Evolutionary conservation across 2,113 vertebrate genomes (phyloP), one percentile per base, ranked within the genome.

Genomic region (Hiodon tergisus): DNA sequence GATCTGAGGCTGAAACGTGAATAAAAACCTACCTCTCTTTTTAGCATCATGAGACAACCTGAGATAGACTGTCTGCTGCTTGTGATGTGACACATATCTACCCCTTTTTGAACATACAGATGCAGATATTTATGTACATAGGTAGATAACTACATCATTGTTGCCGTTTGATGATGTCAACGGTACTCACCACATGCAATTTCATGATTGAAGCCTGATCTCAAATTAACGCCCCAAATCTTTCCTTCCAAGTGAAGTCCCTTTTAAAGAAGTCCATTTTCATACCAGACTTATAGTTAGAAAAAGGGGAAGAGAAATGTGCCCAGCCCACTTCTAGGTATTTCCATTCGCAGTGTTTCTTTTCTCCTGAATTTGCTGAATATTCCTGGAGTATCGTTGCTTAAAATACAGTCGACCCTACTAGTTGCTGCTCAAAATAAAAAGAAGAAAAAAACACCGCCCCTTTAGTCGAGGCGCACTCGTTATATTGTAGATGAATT

Each of bases 161-260:
- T 31, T 31, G 31, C 31, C 31, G 48, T 62, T 55, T 31, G 16
- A 61, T 61, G 2, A 65, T 10, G 4, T 7, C n/a, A 17, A 71
- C 46, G 50, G 17, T 52, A 90, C 91, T 91, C 79, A 92, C 90
- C 90, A 92, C 77, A 53, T 89, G 83, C 6, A 92, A 80, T 82
- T 89, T 89, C 89, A 92, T 87, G 77, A 83, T 82, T 73, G 87
- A 87, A 78, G 57, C 83, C 86, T 75, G 86, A 85, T 82, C 75
- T 84, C 76, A 82, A 76, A 82, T 17, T 71, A n/a, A 57, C 11
- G 47, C 47, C 58, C 80, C 87, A 86, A 84, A 50, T 89, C 82
- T 83, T 78, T 78, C 73, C 83, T 83, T 84, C 78, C 77, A 80
- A 83, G 82, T 77, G 76, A 82, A 84, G 74, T 83, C 86, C 71